Evolutionary conservation across 2,888 invertebrate genomes (phyloP).

Genomic region (Neelides folsomi): DNA sequence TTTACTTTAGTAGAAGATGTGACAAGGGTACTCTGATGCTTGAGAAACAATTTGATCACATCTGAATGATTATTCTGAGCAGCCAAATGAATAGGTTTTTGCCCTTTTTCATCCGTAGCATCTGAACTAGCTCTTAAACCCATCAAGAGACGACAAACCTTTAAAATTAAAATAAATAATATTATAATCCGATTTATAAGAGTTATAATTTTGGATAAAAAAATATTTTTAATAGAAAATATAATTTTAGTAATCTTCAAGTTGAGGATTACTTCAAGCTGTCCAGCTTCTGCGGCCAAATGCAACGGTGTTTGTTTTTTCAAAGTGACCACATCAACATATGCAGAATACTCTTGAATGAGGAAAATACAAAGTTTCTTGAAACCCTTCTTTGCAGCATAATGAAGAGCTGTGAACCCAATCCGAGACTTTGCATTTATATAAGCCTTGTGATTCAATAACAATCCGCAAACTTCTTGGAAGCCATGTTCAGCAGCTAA

Average conservation of each 20-base stretch:
- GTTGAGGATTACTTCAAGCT: conserved; percentile 55
- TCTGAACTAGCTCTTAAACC: conserved; percentile 90
- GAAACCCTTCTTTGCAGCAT: conserved; percentile 93
- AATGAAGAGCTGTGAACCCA: conserved; percentile 89
- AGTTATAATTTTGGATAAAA: no score
- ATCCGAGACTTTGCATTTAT: conserved; percentile 97
- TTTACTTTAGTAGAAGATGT: conserved; percentile 76
- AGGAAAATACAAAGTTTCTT: conserved; percentile 77
- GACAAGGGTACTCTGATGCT: conserved; percentile 83
- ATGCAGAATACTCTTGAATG: conserved; percentile 86
- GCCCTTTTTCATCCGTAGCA: conserved; percentile 87
- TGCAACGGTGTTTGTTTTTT: conserved; percentile 95
- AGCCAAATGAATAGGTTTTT: conserved; percentile 92
- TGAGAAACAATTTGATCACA: conserved; percentile 92
- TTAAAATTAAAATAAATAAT: no score
- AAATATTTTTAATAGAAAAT: no score
- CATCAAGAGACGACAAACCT: conserved; percentile 67
- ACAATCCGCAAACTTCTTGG: conserved; percentile 53
- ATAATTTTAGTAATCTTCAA: no score
- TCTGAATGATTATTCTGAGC: conserved; percentile 97
- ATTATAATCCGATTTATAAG: no score
- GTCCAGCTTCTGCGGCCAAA: conserved; percentile 89
- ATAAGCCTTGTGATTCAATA: conserved; percentile 91
- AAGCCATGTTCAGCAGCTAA: neutral
- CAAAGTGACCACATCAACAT: conserved; percentile 88